A percentile compares a stretch with the other conserved stretches of the same genome.
phyloP scores from a whole-genome alignment of 1,140 invertebrate genomes.

The Neodiprion virginianus region DNA sequence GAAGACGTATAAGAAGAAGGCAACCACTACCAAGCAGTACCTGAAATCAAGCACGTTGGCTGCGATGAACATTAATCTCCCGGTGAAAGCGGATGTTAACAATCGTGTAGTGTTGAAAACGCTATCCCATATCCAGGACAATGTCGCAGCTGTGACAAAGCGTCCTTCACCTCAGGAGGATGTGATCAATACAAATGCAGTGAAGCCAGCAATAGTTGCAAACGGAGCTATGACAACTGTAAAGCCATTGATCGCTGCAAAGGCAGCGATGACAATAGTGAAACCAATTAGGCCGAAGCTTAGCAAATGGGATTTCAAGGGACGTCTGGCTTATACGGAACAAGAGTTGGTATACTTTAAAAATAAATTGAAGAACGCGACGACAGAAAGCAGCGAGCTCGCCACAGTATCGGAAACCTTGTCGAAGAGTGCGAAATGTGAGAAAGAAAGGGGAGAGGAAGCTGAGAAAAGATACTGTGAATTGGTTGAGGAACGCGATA shows the following conservation, averaged over 20 bases:
- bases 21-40: neutral
- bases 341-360: neutral
- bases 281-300: neutral
- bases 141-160: too few relatives aligned
- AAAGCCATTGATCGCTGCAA: neutral
- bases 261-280: neutral
- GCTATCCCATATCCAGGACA: too few relatives aligned
- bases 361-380: neutral
- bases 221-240: too few relatives aligned
- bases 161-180: too few relatives aligned
- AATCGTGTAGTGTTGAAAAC: too few relatives aligned
- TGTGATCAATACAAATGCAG: too few relatives aligned
- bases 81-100: neutral
- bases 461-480: neutral
- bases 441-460: neutral
- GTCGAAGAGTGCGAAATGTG: neutral
- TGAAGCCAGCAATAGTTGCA: too few relatives aligned
- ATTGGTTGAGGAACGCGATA: neutral
- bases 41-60: neutral
- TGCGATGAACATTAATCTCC: neutral
- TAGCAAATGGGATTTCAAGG: slow-evolving; percentile 1
- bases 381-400: neutral
- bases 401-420: neutral
- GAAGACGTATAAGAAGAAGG: neutral
- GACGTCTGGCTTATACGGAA: neutral